Percentiles rank a stretch among this genome's conserved stretches.
Evolutionary conservation across 1,140 invertebrate genomes (phyloP).

Genomic region (Diprion similis): DNA sequence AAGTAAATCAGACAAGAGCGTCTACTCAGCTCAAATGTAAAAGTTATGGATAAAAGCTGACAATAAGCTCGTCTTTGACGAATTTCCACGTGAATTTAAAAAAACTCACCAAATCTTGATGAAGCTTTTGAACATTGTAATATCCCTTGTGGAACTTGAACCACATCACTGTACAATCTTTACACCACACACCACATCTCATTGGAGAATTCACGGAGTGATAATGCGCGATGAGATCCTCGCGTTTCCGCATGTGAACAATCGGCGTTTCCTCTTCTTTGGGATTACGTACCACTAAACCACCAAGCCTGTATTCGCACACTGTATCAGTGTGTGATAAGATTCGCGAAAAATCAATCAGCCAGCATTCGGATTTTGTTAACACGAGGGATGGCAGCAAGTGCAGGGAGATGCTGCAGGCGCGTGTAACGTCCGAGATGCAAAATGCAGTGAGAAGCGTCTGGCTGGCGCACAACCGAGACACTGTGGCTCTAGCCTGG

Average conservation of each 20-base stretch:
- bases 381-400: neutral
- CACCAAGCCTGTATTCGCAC: too few relatives aligned
- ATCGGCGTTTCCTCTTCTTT: too few relatives aligned
- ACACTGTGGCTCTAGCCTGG: neutral
- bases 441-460: neutral
- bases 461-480: neutral
- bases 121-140: slow-evolving; percentile 50
- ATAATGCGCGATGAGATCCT: too few relatives aligned
- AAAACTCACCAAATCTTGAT: slow-evolving; percentile 46
- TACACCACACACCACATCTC: neutral
- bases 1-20: too few relatives aligned
- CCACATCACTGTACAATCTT: slow-evolving; percentile 40
- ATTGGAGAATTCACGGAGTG: neutral
- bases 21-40: too few relatives aligned
- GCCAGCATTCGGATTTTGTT: too few relatives aligned
- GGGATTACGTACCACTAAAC: too few relatives aligned
- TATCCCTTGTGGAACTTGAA: slow-evolving; percentile 54
- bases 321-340: too few relatives aligned
- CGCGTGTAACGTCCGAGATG: neutral
- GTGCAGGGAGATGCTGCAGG: neutral
- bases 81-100: neutral
- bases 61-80: too few relatives aligned
- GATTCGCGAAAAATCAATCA: too few relatives aligned
- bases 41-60: too few relatives aligned
- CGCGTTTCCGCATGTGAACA: too few relatives aligned